Evolutionary conservation across 2,113 vertebrate genomes (phyloP), one percentile per base, ranked within the genome.

Genomic region (Lichenostomus cassidix): DNA sequence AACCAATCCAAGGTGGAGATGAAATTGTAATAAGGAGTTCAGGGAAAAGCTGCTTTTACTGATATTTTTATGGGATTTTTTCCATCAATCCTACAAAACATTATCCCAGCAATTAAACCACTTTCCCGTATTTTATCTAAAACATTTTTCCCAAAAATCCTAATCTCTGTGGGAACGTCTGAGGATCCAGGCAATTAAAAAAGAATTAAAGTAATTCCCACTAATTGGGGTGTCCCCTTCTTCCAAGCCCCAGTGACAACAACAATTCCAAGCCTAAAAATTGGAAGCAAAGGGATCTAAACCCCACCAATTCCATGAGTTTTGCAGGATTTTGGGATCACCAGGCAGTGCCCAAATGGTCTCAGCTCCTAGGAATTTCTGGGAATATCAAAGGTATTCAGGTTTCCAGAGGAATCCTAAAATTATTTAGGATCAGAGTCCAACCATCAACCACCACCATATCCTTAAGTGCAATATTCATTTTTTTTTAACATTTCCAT

Each of bases 271-370:
- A 55, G 20, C 11, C 12, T 12, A 18, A 19, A 50, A 29, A 10
- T 24, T 3, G 4, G 44, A 16, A 50, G 42, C 14, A n/a, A 28
- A 52, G 12, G 6, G 18, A 10, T 35, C 21, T 35, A 29, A 62
- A 62, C 37, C 14, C 3, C 13, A 1, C 15, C 8, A 15, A 52
- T 52, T 42, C 46, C 47, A 11, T 21, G 47, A 25, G 4, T 62
- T 83, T 25, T 21, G 3, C 31, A 46, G 56, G 37, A 42, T 71
- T 62, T 52, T 19, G 16, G 25, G 28, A 11, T 24, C 21, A 9
- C 62, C 11, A 28, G 46, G 35, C 19, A 53, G 8, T 2, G 2
- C 24, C 23, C 9, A 37, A 44, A 4, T 0, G 8, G 12, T 13
- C 21, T 17, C 27, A 37, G 2, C 15, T 62, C 25, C 47, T 67